Base-by-base conservation (phyloP, 2,797 vertebrate genomes). In the Pseudocheirus occidentalis region DNA sequence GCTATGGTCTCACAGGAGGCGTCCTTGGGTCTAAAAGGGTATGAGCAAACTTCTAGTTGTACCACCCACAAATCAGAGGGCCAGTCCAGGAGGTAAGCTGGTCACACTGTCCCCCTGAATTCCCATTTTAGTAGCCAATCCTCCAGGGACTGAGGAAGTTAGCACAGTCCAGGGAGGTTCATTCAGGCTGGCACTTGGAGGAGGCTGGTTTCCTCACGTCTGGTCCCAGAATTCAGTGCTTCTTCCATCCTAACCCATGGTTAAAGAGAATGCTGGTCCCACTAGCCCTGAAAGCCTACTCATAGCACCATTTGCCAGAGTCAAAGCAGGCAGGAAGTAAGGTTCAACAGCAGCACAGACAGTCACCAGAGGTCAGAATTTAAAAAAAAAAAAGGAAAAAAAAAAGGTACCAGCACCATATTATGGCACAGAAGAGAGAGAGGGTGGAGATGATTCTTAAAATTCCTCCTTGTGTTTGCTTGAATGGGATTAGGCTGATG, bases 311-410 rank as follows among this genome's bases (percentile, higher is more conserved):
- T 50, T 52, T 81, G 57, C 90, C 91, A 92, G 0, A 52, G 94
- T 94, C 73, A 55, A 96, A 91, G 95, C 52, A 46, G 14, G 94
- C 50, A 55, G 95, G 89, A 94, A 93, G 94, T 97, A 98, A 98
- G 97, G 98, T 97, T 98, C 97, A 55, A 55, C 54, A 34, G 73
- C 73, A 87, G 90, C 90, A 90, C 54, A 55, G 96, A 97, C 53
- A 34, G 97, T 92, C 3, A 1, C 96, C 97, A 97, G 98, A 98
- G 97, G 98, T 97, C 98, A 98, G 96, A 97, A 87, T 87, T 87
- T 3, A 18, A n/a, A 73, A 73, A 73, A 10, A 46, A 50, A 50
- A 50, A 62, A 31, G 31, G 5, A 2, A 92, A 92, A 58, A 29
- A 7, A 57, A 94, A 95, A 96, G 1, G 81, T 46, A 90, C 97